Evolutionary conservation across 2,888 invertebrate genomes (phyloP), one percentile per base, ranked within the genome.

Genomic region (Apantesis nais): DNA sequence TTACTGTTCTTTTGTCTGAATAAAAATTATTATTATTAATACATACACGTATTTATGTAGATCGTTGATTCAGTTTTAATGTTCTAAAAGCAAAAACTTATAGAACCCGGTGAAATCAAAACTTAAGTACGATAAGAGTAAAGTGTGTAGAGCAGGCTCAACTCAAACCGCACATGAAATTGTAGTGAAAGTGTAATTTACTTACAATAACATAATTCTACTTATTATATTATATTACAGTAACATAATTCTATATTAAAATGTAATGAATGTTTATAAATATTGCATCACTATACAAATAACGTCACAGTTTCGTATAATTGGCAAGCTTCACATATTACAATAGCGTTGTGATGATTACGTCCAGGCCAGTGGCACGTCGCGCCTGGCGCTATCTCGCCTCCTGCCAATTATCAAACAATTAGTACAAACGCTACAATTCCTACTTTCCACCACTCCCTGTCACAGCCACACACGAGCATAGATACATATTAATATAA

Each of bases 401-500:
- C 44, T 44, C 29, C 55, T 37, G 55, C 70, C 68, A 68, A 68
- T 76, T 77, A 76, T 58, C 52, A 25, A 39, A 63, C 64, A 68
- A 69, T 72, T 70, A 70, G 68, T 69, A 69, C 66, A 31, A 62
- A 41, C 61, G 67, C 48, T 39, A 39, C 37, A 60, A 7, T 4
- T n/a, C 60, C 52, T 48, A 22, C 48, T 19, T 61, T 19, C 62
- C 16, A 64, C 16, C 48, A 12, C 48, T 62, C 67, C 22, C 37
- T 39, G 22, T 25, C 58, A 16, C 14, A 25, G n/a, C n/a, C 60
- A 60, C 60, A n/a, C n/a, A n/a, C n/a, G n/a, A n/a, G n/a, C n/a
- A n/a, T 74, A 66, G n/a, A n/a, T n/a, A 77, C 72, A 74, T 73
- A 77, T 76, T 76, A 74, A 74, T 78, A 77, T 79, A 83, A 80